Evolutionary conservation across 2,113 vertebrate species (phyloP).

Genomic region (Xiphias gladius): DNA sequence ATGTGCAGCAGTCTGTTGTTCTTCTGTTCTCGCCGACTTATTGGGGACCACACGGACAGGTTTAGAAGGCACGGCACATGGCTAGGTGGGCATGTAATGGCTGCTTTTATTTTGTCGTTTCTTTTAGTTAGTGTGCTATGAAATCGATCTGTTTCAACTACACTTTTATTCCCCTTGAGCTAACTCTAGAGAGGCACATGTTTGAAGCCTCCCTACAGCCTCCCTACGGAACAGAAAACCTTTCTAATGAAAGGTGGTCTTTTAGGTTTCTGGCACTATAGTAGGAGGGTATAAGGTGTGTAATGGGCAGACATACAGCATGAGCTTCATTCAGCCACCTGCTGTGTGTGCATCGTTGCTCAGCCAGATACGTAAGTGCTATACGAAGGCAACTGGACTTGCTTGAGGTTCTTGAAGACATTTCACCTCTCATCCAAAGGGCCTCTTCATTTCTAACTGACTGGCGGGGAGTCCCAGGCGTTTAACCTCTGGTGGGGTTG

Average conservation of each 20-base stretch:
- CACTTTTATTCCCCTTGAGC: not conserved
- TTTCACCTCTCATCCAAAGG: no score
- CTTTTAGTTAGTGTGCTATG: conserved; percentile 18
- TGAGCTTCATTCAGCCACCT: not conserved
- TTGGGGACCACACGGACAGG: not conserved
- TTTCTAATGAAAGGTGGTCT: not conserved
- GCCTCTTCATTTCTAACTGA: no score
- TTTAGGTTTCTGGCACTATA: not conserved
- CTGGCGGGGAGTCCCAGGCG: no score
- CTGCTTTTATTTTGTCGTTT: conserved; percentile 23
- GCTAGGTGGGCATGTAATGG: conserved; percentile 15
- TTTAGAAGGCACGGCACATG: conserved; percentile 7
- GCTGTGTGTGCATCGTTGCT: not conserved
- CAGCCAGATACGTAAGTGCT: not conserved
- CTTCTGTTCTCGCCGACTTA: not conserved
- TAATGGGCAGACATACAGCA: not conserved
- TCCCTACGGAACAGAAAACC: not conserved
- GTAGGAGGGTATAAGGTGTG: not conserved
- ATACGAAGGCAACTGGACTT: no score
- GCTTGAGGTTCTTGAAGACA: no score
- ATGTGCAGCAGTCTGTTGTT: not conserved
- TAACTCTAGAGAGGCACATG: not conserved
- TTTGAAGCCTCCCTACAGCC: not conserved
- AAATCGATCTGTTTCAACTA: conserved; percentile 12
- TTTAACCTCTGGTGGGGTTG: no score